Percentiles rank a stretch among this genome's conserved stretches.
Conservation (phyloP, 2,113 vertebrate species). For the Mobula birostris region DNA sequence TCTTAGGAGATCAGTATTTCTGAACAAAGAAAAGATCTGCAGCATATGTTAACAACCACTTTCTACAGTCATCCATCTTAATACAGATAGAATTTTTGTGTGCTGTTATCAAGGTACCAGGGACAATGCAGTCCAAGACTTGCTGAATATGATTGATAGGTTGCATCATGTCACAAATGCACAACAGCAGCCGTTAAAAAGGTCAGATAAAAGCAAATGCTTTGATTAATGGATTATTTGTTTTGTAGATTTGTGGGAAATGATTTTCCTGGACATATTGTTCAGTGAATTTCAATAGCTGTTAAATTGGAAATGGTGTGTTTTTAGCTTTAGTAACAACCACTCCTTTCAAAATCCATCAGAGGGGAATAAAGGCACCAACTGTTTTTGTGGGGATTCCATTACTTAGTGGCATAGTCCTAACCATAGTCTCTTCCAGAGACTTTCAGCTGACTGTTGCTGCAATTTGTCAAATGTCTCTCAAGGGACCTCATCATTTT, state of each 20-base stretch:
- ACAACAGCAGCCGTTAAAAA: constrained; percentile 23
- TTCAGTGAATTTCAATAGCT: constrained; percentile 13
- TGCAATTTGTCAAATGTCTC: not conserved
- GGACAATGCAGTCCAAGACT: constrained; percentile 38
- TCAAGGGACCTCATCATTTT: not conserved
- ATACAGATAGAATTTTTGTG: constrained; percentile 42
- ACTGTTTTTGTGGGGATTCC: not conserved
- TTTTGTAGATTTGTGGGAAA: not conserved
- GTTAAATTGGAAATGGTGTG: not conserved
- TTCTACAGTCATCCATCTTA: constrained; percentile 47
- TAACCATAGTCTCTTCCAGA: not conserved
- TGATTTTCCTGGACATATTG: not conserved
- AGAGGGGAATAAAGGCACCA: not conserved
- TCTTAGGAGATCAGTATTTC: constrained; percentile 44
- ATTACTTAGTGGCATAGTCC: not conserved
- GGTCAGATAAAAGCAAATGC: constrained; percentile 39
- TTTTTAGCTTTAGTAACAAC: not conserved
- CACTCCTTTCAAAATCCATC: not conserved
- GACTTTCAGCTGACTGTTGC: not conserved
- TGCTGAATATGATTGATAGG: constrained; percentile 43
- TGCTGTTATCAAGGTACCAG: constrained; percentile 39
- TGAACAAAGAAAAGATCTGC: constrained; percentile 40
- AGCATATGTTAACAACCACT: constrained; percentile 45
- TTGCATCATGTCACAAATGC: not conserved
- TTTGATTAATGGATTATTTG: constrained; percentile 22